A percentile compares a stretch with the other conserved stretches of the same genome.
Evolutionary conservation across 1,140 invertebrate species (phyloP).

Genomic region (Heliconius melpomene): DNA sequence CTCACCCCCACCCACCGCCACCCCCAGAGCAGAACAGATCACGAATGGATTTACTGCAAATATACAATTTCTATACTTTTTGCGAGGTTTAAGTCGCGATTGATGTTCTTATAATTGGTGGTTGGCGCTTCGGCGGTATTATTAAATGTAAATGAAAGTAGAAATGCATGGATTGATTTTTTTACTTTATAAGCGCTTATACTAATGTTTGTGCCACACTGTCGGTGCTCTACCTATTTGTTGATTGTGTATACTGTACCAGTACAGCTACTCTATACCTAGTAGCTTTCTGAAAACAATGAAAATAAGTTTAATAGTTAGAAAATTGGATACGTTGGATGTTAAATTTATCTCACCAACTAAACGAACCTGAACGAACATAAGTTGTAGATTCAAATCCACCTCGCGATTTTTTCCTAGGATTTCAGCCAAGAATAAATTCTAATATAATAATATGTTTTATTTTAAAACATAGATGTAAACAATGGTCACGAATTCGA

Average conservation of each 20-base stretch:
- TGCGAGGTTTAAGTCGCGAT: conserved; percentile 33
- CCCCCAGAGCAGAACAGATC: conserved; percentile 48
- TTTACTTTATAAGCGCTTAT: neutral
- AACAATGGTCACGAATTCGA: too few species aligned
- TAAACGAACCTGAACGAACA: too few species aligned
- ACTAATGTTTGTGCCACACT: neutral
- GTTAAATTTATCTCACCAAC: too few species aligned
- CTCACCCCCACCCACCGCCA: conserved; percentile 48
- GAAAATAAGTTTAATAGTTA: too few species aligned
- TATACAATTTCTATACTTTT: conserved; percentile 27
- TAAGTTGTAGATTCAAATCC: too few species aligned
- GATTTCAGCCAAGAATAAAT: too few species aligned
- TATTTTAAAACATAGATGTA: too few species aligned
- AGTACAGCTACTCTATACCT: too few species aligned
- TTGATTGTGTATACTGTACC: neutral
- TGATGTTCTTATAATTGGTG: conserved; percentile 36
- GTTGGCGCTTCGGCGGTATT: conserved; percentile 12
- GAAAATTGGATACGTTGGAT: too few species aligned
- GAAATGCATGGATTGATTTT: neutral
- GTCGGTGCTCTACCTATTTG: neutral
- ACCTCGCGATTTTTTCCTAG: too few species aligned
- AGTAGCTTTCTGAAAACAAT: too few species aligned
- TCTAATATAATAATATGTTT: too few species aligned
- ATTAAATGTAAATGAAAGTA: conserved; percentile 4
- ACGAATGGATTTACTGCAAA: conserved; percentile 46